A percentile compares a stretch with the other conserved stretches of the same genome.
Conservation (phyloP, 2,888 invertebrate species). For the Timema cristinae region DNA sequence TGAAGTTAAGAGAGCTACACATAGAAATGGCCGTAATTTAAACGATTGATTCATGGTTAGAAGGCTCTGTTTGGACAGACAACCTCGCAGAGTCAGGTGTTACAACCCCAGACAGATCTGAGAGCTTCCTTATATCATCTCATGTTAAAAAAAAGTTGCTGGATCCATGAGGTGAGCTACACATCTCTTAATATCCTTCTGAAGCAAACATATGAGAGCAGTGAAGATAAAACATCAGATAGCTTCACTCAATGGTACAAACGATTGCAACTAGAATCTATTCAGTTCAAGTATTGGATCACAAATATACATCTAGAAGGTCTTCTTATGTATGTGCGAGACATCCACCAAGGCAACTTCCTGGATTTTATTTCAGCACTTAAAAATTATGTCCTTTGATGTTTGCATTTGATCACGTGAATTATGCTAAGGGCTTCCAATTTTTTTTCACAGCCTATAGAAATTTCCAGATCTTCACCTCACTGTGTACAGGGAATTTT, state of each 20-base stretch:
- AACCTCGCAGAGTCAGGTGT: not conserved
- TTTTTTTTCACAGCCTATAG: not conserved
- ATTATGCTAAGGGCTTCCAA: not conserved
- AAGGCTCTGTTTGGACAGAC: not conserved
- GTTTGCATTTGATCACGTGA: slow-evolving; percentile 3
- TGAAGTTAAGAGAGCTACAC: not conserved
- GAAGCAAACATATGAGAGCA: slow-evolving; percentile 1
- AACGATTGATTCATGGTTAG: not conserved
- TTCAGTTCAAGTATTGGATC: not conserved
- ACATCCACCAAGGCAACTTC: not conserved
- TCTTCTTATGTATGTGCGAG: not conserved
- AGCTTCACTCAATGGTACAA: slow-evolving; percentile 7
- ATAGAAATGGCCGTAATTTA: not conserved
- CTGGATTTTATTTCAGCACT: not conserved
- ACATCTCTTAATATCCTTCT: not conserved
- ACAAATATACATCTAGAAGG: not conserved
- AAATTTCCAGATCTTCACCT: not conserved
- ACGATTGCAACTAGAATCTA: not conserved
- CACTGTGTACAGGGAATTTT: slow-evolving; percentile 2
- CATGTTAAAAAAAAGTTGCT: not conserved
- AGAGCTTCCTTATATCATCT: not conserved
- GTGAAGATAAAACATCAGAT: not conserved
- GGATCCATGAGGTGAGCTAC: not conserved
- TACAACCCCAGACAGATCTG: slow-evolving; percentile 5
- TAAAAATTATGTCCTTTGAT: not conserved